Evolutionary conservation across 2,797 vertebrate species (phyloP), one percentile per base, ranked within the genome.

Genomic region (Microctenopoma stevenorrisi): DNA sequence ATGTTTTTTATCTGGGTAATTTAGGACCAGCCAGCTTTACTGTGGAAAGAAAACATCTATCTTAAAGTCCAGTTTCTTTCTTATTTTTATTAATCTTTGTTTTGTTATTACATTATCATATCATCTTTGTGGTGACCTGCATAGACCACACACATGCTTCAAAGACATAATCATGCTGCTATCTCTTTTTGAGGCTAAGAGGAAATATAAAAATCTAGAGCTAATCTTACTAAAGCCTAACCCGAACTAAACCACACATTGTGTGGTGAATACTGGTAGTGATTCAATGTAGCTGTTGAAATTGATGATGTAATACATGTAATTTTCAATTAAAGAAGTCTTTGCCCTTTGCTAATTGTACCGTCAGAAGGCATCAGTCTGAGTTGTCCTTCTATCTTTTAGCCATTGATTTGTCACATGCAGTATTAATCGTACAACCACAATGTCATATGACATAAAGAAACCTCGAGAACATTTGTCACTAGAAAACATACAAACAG

Each of bases 101-200:
- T 43, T 3, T 15, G 10, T 33, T 44, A 65, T 53, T 9, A 40
- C 11, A 1, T 44, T 66, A 74, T 70, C 30, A 4, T 10, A 6
- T 5, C 5, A 61, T 72, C 44, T 71, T 56, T 72, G 50, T 46
- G 67, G 64, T n/a, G 2, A 25, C 26, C 18, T 57, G n/a, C 25
- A 25, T 3, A 22, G 4, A 52, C 28, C 54, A 47, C 64, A 68
- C 8, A 44, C 37, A 51, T 51, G 33, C 51, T 46, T 11, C 52
- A 8, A 18, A 7, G 5, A 0, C 22, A 3, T 5, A 6, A 37
- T 16, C 5, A 0, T 4, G 1, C 13, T n/a, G 22, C 49, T 5
- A 12, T 65, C 60, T 61, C 3, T 28, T 30, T 56, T 33, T 65
- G 18, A 68, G 28, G 4, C 13, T 3, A 42, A 42, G 4, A 4